Evolutionary conservation across 2,888 invertebrate genomes (phyloP).

Genomic region (Seira musarum): DNA sequence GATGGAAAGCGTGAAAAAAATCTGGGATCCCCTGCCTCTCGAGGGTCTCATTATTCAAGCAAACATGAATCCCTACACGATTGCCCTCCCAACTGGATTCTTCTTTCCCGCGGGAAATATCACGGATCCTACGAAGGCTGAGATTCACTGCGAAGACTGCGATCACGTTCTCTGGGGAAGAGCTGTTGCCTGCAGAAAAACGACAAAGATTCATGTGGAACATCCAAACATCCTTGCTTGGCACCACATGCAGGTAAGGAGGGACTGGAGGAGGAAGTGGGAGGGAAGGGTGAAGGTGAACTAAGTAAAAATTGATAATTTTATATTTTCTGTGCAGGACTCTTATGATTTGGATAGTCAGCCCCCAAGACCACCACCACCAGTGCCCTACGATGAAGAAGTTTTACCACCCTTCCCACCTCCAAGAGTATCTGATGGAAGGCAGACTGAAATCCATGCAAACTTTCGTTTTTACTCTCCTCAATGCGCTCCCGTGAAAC

Average conservation of each 20-base stretch:
- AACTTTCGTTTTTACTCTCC: constrained; percentile 46
- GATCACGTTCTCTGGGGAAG: not conserved
- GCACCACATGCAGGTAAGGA: constrained; percentile 39
- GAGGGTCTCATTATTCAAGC: constrained; percentile 56
- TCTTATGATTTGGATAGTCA: not conserved
- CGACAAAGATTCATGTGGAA: constrained; percentile 9
- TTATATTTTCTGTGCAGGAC: too few relatives aligned
- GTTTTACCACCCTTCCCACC: not conserved
- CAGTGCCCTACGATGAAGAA: too few relatives aligned
- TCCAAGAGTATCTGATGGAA: not conserved
- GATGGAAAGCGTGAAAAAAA: not conserved
- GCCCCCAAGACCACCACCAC: not conserved
- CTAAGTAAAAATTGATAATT: too few relatives aligned
- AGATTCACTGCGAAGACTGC: constrained; percentile 44
- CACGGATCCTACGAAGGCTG: constrained; percentile 5
- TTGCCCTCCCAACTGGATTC: constrained; percentile 44
- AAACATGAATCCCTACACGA: constrained; percentile 42
- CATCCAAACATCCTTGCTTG: constrained; percentile 37
- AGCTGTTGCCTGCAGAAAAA: constrained; percentile 25
- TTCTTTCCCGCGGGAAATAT: constrained; percentile 35
- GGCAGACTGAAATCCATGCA: constrained; percentile 29
- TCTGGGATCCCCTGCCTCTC: constrained; percentile 41
- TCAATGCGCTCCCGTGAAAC: constrained; percentile 22
- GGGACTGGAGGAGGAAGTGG: not conserved
- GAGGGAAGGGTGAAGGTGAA: too few relatives aligned